Percentiles rank a stretch among this genome's conserved stretches.
These are phyloP conservation scores for Drosophila pectinifera DNA, from an alignment of 1,140 invertebrate genomes.

Conservation along the genomic window DNA sequence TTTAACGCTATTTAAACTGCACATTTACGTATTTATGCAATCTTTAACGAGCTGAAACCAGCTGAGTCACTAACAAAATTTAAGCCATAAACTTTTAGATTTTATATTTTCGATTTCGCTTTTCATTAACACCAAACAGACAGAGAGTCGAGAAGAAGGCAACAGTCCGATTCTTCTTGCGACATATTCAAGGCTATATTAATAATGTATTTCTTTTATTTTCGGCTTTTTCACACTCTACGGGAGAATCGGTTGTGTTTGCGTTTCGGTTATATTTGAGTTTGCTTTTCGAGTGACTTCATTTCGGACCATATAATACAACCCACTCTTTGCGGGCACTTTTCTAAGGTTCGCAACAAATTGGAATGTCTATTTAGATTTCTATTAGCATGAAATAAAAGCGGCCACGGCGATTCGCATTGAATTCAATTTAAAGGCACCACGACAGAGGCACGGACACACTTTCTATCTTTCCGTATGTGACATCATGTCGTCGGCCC, in stretches of 20 bases:
- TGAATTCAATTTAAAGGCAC: constrained; percentile 59
- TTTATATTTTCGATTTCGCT: constrained; percentile 26
- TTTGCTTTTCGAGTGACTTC: constrained; percentile 62
- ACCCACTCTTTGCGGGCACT: constrained; percentile 30
- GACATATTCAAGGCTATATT: constrained; percentile 79
- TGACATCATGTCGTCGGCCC: constrained; percentile 55
- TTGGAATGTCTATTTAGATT: constrained; percentile 66
- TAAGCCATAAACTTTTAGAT: constrained; percentile 7
- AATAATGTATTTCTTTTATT: constrained; percentile 75
- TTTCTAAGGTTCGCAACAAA: constrained; percentile 9
- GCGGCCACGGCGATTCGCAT: constrained; percentile 53
- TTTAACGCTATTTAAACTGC: constrained; percentile 19
- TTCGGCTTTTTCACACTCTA: constrained; percentile 71
- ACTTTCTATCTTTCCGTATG: constrained; percentile 65
- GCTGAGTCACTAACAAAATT: constrained; percentile 52
- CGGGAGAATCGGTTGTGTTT: constrained; percentile 25
- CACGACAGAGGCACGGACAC: constrained; percentile 44
- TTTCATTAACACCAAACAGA: constrained; percentile 65
- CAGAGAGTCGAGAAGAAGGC: constrained; percentile 29
- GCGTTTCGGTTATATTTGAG: constrained; percentile 17
- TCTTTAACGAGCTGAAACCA: constrained; percentile 26
- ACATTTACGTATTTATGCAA: constrained; percentile 44
- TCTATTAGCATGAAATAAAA: constrained; percentile 69
- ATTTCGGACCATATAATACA: constrained; percentile 41
- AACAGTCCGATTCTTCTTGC: constrained; percentile 71